Evolutionary conservation across 2,888 invertebrate species (phyloP).

Genomic region (Anaspis maculata): DNA sequence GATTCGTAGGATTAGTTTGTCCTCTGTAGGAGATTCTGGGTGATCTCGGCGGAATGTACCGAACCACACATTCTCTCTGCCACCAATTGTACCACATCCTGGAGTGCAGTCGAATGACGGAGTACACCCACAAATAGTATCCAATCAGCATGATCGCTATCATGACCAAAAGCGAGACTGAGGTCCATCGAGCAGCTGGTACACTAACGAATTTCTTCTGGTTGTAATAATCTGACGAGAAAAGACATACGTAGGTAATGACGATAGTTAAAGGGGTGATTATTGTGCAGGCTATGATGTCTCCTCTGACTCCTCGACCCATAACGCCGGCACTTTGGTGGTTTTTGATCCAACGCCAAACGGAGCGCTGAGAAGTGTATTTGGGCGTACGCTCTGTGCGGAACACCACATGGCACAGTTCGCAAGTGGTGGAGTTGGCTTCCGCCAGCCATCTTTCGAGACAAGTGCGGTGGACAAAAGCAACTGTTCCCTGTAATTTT

Average conservation of each 20-base stretch:
- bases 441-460: slow-evolving; percentile 70
- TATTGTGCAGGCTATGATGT: slow-evolving; percentile 48
- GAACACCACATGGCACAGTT: slow-evolving; percentile 63
- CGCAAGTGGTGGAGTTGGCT: slow-evolving; percentile 61
- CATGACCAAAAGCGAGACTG: slow-evolving; percentile 43
- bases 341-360: slow-evolving; percentile 51
- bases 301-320: slow-evolving; percentile 40
- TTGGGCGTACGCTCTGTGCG: slow-evolving; percentile 55
- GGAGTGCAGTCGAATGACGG: slow-evolving; percentile 44
- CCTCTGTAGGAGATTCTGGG: slow-evolving; percentile 4
- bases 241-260: slow-evolving; percentile 45
- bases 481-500: slow-evolving; percentile 55
- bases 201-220: slow-evolving; percentile 42
- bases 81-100: slow-evolving; percentile 49
- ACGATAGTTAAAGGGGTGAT: slow-evolving; percentile 50
- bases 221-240: slow-evolving; percentile 46
- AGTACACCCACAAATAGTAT: slow-evolving; percentile 46
- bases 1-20: slow-evolving; percentile 2
- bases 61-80: slow-evolving; percentile 46
- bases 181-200: slow-evolving; percentile 45
- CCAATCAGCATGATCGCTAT: slow-evolving; percentile 45
- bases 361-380: slow-evolving; percentile 49
- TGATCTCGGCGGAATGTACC: slow-evolving; percentile 33
- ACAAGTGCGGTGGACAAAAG: slow-evolving; percentile 63
- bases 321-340: slow-evolving; percentile 29